Percentiles rank a stretch among this genome's conserved stretches.
These are phyloP conservation scores for Micropterix aruncella DNA, from an alignment of 2,888 invertebrate genomes.

Conservation along the genomic window DNA sequence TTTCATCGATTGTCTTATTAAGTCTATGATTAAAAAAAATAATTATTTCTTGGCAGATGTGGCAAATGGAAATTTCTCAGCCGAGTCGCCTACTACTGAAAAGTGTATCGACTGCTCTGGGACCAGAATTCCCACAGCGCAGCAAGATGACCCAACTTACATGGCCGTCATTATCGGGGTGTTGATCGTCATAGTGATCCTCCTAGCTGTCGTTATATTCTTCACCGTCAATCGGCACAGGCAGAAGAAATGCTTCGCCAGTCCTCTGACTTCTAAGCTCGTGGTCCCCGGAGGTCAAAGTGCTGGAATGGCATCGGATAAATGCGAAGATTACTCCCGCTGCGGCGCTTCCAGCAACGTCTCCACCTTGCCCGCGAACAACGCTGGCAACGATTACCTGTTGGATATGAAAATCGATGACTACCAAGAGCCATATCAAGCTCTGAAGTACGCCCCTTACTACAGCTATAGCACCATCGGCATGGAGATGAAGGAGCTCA, in stretches of 20 bases:
- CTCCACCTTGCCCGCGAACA: conserved; percentile 36
- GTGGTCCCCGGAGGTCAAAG: conserved; percentile 5
- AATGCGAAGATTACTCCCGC: conserved; percentile 37
- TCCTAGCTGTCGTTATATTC: conserved; percentile 57
- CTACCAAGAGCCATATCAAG: conserved; percentile 70
- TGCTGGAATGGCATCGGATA: conserved; percentile 30
- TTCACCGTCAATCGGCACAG: conserved; percentile 57
- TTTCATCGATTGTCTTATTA: too few species aligned
- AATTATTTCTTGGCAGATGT: conserved; percentile 27
- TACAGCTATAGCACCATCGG: conserved; percentile 63
- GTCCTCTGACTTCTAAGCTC: conserved; percentile 46
- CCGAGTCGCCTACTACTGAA: conserved; percentile 38
- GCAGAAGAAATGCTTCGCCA: conserved; percentile 59
- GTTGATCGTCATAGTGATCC: conserved; percentile 55
- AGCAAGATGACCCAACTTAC: conserved; percentile 56
- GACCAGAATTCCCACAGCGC: conserved; percentile 50
- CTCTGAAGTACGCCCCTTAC: conserved; percentile 59
- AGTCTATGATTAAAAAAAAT: not conserved
- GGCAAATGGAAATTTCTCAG: conserved; percentile 60
- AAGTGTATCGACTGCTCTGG: conserved; percentile 29
- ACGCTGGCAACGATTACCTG: conserved; percentile 38
- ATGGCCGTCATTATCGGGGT: conserved; percentile 70
- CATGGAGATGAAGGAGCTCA: conserved; percentile 61
- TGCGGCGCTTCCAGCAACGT: conserved; percentile 34
- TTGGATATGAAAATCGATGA: conserved; percentile 53